Evolutionary conservation across 2,888 invertebrate species (phyloP).

Genomic region (Dascillus cervinus): DNA sequence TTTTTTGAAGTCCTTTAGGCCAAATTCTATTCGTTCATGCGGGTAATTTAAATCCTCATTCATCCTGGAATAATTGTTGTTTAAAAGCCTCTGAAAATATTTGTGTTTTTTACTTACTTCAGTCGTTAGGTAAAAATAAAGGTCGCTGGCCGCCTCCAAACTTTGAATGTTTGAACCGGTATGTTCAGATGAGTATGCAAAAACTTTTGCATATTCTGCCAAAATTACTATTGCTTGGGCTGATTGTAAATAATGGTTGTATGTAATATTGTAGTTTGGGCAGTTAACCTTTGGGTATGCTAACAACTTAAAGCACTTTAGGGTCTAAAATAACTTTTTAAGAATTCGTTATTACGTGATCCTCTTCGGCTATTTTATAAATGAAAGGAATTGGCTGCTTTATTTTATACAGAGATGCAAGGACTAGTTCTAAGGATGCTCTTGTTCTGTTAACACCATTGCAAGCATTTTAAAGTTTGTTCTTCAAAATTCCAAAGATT

Average conservation of each 20-base stretch:
- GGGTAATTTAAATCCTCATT: slow-evolving; percentile 6
- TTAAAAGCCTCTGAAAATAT: not conserved
- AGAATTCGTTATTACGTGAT: slow-evolving; percentile 26
- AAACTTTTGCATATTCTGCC: slow-evolving; percentile 17
- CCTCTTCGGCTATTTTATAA: slow-evolving; percentile 21
- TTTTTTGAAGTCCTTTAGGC: slow-evolving; percentile 9
- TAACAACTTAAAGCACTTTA: no score
- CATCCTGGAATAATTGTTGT: slow-evolving; percentile 2
- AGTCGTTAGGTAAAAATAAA: slow-evolving; percentile 7
- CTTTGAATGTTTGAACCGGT: slow-evolving; percentile 5
- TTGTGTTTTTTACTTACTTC: slow-evolving; percentile 9
- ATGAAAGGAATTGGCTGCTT: slow-evolving; percentile 32
- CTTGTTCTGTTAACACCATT: slow-evolving; percentile 66
- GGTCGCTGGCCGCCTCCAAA: slow-evolving; percentile 2
- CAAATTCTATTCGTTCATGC: slow-evolving; percentile 8
- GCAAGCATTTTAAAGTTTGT: no score
- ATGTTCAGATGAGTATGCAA: slow-evolving; percentile 12
- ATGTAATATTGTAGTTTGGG: slow-evolving; percentile 20
- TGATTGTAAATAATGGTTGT: slow-evolving; percentile 16
- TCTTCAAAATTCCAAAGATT: no score
- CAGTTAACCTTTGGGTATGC: slow-evolving; percentile 24
- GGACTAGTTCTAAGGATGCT: slow-evolving; percentile 59
- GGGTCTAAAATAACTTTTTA: not conserved
- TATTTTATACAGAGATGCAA: slow-evolving; percentile 62
- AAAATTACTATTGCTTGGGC: not conserved